phyloP scores from a whole-genome alignment of 2,113 vertebrate genomes.

The Campylorhamphus procurvoides region DNA sequence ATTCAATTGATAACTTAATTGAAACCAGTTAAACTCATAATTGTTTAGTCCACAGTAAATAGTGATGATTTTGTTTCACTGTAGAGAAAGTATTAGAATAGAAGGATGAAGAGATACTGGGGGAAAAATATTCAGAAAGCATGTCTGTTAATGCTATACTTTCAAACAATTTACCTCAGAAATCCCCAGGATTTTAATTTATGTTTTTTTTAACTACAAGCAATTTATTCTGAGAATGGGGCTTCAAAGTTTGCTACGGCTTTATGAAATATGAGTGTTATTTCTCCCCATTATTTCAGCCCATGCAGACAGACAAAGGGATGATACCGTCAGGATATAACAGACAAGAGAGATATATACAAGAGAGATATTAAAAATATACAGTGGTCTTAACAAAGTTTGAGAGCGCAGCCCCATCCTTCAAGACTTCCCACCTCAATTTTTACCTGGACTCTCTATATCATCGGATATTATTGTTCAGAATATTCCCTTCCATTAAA shows the following conservation, averaged over 20 bases:
- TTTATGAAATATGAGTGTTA: not conserved
- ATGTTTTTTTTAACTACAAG: not conserved
- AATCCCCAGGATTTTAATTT: not conserved
- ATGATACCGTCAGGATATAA: not conserved
- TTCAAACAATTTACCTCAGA: not conserved
- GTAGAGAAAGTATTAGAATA: not conserved
- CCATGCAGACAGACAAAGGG: not conserved
- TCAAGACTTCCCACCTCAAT: not conserved
- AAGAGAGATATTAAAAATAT: not conserved
- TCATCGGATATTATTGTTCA: not conserved
- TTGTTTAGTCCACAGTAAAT: not conserved
- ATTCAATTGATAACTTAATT: not conserved
- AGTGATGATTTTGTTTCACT: not conserved
- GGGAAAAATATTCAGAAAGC: not conserved
- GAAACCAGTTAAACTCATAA: not conserved
- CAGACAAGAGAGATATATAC: not conserved
- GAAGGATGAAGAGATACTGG: not conserved
- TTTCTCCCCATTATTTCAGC: not conserved
- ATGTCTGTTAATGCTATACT: not conserved
- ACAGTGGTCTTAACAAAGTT: not conserved
- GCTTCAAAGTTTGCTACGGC: not conserved
- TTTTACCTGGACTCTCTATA: not conserved
- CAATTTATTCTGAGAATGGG: not conserved
- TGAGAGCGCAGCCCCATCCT: not conserved
- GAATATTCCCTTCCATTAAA: not conserved